Evolutionary conservation across 2,888 invertebrate species (phyloP), one percentile per base, ranked within the genome.

Genomic region (Pimpla rufipes): DNA sequence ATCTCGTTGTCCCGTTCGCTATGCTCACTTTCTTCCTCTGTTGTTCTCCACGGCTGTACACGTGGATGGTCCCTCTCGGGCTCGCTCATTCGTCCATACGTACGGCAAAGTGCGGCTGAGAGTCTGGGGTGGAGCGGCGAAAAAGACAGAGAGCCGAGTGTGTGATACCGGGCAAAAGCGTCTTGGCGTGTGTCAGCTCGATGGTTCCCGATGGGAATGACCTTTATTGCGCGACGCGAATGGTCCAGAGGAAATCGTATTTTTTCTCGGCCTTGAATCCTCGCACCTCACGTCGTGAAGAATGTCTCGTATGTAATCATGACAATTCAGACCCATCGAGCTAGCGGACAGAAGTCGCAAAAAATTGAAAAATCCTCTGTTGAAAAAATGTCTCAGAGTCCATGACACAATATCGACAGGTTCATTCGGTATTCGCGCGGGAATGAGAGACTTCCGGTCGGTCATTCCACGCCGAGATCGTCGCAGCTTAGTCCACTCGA

Each of bases 151-250:
- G 73, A 79, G 71, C 71, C 59, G 76, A 73, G 71, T 37, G 64
- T 18, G 64, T 66, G 77, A 75, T 71, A 73, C 37, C 62, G 18
- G 40, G 71, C 66, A 66, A 79, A 37, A 82, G 67, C 57, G 75
- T 85, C 79, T 76, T 83, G 62, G 68, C 35, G 70, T 71, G 70
- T 71, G 77, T 79, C 76, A 77, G 78, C 59, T 77, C 70, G 79
- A 73, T 79, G 78, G 74, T 81, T 76, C 80, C 84, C 76, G 80
- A 86, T 84, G 84, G 84, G 70, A 74, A 52, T 83, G 68, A 66
- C 62, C 85, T 90, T 90, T 90, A 90, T 90, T 90, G 88, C 88
- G 62, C 75, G 64, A 79, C 87, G 87, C 88, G 88, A 90, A 90
- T 87, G 88, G 52, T 55, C 50, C 23, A 90, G 90, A 89, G 87